Evolutionary conservation across 2,113 vertebrate species (phyloP).

Genomic region (Murina feae): DNA sequence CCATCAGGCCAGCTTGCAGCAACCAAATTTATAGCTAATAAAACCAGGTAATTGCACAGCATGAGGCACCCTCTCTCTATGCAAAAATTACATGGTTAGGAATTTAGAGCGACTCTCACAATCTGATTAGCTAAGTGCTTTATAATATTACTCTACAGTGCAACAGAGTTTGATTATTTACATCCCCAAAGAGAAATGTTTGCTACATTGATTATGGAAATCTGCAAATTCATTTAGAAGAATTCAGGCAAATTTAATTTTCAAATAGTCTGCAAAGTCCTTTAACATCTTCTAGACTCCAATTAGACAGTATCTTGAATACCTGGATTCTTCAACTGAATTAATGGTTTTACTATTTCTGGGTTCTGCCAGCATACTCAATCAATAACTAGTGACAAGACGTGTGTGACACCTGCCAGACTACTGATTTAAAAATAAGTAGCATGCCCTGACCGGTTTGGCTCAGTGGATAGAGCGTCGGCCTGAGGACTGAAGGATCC

Average conservation of each 20-base stretch:
- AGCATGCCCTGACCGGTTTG: too few relatives aligned
- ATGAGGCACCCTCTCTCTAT: constrained; percentile 60
- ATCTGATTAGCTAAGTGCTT: constrained; percentile 75
- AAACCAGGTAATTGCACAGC: constrained; percentile 74
- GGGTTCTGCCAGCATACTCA: background rate
- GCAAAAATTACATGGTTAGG: constrained; percentile 75
- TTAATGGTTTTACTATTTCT: constrained; percentile 47
- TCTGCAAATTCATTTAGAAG: constrained; percentile 67
- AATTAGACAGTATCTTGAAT: constrained; percentile 57
- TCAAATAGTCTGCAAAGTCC: constrained; percentile 59
- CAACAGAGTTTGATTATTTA: constrained; percentile 73
- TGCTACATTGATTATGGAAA: constrained; percentile 72
- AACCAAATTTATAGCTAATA: constrained; percentile 59
- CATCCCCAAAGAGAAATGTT: constrained; percentile 70
- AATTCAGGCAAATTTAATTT: constrained; percentile 68
- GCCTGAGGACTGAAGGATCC: too few relatives aligned
- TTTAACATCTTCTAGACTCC: constrained; percentile 66
- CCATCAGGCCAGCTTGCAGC: constrained; percentile 37
- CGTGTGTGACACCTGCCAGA: background rate
- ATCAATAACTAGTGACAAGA: constrained; percentile 25
- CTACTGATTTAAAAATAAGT: background rate
- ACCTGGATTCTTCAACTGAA: constrained; percentile 56
- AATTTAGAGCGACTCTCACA: constrained; percentile 69
- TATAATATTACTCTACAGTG: constrained; percentile 71
- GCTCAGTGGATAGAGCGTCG: too few relatives aligned